Percentiles rank a stretch among this genome's conserved stretches.
These are phyloP conservation scores for Paracentrotus lividus DNA, from an alignment of 53 echinoderm and acorn worm genomes.

Conservation along the genomic window DNA sequence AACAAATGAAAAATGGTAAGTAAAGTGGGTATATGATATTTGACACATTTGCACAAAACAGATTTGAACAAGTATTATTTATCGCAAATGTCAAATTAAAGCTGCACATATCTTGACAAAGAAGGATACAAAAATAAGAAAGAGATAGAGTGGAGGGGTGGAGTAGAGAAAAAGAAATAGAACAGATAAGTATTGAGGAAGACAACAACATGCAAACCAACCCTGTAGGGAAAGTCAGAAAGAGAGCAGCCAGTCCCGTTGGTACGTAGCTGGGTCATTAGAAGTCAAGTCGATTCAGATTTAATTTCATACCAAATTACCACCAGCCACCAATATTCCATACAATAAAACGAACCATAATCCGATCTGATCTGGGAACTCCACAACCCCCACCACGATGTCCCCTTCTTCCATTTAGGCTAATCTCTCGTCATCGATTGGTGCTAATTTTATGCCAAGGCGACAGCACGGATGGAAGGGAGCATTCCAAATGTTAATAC, in stretches of 20 bases:
- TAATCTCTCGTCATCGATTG: conserved; percentile 10
- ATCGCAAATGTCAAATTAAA: no score
- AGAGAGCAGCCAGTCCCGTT: background rate
- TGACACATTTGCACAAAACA: no score
- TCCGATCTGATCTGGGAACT: background rate
- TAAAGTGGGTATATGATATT: no score
- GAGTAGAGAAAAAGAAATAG: background rate
- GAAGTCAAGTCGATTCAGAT: background rate
- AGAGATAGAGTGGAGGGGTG: background rate
- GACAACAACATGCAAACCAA: background rate
- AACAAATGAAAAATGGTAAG: no score
- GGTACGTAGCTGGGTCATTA: background rate
- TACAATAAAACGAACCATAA: conserved; percentile 2
- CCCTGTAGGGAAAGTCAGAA: background rate
- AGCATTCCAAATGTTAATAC: background rate
- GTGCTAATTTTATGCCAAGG: conserved; percentile 6
- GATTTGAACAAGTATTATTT: no score
- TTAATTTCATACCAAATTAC: background rate
- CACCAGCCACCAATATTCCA: background rate
- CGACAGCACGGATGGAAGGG: background rate
- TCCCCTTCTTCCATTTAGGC: background rate
- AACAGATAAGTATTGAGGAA: background rate
- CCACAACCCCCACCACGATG: background rate
- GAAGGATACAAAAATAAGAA: background rate
- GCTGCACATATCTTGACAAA: no score